Evolutionary conservation across 64 coral and sea anemone species (phyloP), one percentile per base, ranked within the genome.

Genomic region (Catalaphyllia jardinei): DNA sequence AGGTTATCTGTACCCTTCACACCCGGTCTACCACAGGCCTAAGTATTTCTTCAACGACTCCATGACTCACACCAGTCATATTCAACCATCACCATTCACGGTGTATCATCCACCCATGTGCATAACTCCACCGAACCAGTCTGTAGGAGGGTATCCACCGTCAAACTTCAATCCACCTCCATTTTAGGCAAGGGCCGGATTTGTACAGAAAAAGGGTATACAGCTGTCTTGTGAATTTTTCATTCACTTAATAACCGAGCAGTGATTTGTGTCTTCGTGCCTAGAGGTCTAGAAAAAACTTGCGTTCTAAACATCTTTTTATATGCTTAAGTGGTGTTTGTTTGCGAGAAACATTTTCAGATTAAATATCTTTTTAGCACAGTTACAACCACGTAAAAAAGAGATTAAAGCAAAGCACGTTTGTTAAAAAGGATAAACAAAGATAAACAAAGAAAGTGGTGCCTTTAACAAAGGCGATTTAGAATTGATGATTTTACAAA

Each of bases 1-100:
- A 11, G 96, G 93, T 69, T 88, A 87, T 82, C 80, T 93, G 12
- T 80, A 89, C 50, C 89, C 89, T 67, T 92, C 89, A 4, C 90
- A 92, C 49, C 90, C 90, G 10, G 39, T 27, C 20, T 63, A 51
- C 18, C 79, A 62, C 12, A 76, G 79, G 31, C 28, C 72, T 20
- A 73, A 75, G n/a, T 87, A 75, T 60, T 57, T 10, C 28, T 62
- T 87, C 19, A 30, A 59, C 50, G 75, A 42, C 28, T 38, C 71
- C 10, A 30, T 75, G 71, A 49, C 50, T 4, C 71, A 60, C 19
- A 4, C 62, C 19, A 69, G 63, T 24, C 24, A 24, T n/a, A 28
- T 85, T 7, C 63, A 71, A 12, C 81, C 81, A 50, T 31, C 81
- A 20, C 35, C 63, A 19, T 17, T 46, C 9, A 4, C 81, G 20